Conservation (phyloP, 2,888 invertebrate genomes). For the Drosophila pseudotalamancana region DNA sequence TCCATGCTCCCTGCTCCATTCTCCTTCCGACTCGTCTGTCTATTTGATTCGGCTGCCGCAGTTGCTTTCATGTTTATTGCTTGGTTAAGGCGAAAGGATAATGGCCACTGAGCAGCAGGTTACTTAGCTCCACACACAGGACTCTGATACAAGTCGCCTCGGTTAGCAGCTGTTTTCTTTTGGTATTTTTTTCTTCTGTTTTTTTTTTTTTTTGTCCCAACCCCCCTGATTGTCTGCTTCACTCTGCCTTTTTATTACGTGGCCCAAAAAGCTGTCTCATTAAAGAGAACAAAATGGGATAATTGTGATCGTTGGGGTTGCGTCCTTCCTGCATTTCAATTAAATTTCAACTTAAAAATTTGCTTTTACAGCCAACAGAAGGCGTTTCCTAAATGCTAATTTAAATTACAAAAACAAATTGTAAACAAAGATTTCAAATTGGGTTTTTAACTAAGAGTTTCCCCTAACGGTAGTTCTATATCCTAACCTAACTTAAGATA, state of each 20-base stretch:
- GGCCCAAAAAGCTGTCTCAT: slow-evolving; percentile 46
- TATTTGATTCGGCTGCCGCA: slow-evolving; percentile 64
- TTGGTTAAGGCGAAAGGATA: slow-evolving; percentile 77
- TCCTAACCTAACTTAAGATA: slow-evolving; percentile 4
- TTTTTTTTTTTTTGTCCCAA: slow-evolving; percentile 17
- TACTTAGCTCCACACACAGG: slow-evolving; percentile 37
- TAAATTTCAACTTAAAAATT: slow-evolving; percentile 44
- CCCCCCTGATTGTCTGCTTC: slow-evolving; percentile 36
- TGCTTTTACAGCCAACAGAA: slow-evolving; percentile 29
- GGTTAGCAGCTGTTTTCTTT: slow-evolving; percentile 18
- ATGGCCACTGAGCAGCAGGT: slow-evolving; percentile 51
- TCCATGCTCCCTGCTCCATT: neutral
- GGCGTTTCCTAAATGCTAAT: slow-evolving; percentile 54
- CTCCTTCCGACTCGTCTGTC: slow-evolving; percentile 43
- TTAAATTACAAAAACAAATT: slow-evolving; percentile 43
- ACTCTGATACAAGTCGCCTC: slow-evolving; percentile 15
- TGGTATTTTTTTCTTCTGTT: too few species aligned
- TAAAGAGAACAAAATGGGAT: slow-evolving; percentile 26
- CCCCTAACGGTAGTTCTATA: neutral
- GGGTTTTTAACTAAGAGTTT: neutral
- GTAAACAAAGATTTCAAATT: slow-evolving; percentile 23
- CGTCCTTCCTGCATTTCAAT: slow-evolving; percentile 35
- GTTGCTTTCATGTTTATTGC: slow-evolving; percentile 81
- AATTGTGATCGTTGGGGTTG: slow-evolving; percentile 43
- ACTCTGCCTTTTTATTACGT: slow-evolving; percentile 37